A percentile compares a stretch with the other conserved stretches of the same genome.
Conservation (phyloP, 2,888 invertebrate species). For the Marronus borbonicus region DNA sequence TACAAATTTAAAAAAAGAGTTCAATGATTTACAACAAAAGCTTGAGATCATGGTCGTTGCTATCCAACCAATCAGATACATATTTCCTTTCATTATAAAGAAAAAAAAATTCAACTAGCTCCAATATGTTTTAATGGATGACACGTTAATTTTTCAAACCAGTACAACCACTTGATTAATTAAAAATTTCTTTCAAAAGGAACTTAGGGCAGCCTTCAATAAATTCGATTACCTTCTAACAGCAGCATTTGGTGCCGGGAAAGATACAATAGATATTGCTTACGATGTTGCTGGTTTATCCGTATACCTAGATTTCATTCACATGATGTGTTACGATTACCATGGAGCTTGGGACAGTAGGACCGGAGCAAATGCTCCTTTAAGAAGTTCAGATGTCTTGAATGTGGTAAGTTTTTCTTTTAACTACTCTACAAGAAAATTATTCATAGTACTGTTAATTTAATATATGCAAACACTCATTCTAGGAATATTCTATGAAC, state of each 20-base stretch:
- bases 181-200: conserved; percentile 70
- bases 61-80: no score
- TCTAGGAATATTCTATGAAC: conserved; percentile 82
- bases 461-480: conserved; percentile 27
- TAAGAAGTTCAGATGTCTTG: conserved; percentile 75
- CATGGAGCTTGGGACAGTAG: conserved; percentile 87
- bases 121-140: no score
- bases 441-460: background rate
- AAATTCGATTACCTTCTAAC: conserved; percentile 81
- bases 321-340: conserved; percentile 93
- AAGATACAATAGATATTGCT: conserved; percentile 81
- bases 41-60: no score
- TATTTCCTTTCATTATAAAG: no score
- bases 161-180: background rate
- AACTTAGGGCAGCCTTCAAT: conserved; percentile 82
- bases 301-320: conserved; percentile 81
- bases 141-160: conserved; percentile 1
- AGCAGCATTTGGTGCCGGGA: conserved; percentile 87
- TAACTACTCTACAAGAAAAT: background rate
- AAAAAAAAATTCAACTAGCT: no score
- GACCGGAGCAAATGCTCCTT: conserved; percentile 85
- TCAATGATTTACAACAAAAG: no score
- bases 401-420: conserved; percentile 77
- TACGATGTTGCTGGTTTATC: conserved; percentile 85
- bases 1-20: no score